These are phyloP conservation scores for Lepidochrysops patricia DNA, from an alignment of 2,888 invertebrate species.

Conservation along the genomic window DNA sequence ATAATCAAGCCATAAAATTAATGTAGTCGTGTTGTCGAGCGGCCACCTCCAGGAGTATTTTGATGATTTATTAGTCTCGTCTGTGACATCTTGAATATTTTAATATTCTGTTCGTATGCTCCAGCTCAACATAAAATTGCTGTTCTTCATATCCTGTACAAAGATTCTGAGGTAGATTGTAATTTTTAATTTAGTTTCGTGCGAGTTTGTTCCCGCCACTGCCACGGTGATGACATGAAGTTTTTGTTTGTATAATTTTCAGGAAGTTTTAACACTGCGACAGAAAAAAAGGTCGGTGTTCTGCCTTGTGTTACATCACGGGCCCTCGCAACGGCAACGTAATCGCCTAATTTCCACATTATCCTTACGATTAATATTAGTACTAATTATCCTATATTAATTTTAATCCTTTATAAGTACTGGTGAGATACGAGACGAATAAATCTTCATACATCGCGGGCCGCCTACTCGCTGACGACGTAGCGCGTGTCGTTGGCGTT, in stretches of 20 bases:
- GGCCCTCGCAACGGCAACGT: neutral
- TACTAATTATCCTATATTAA: neutral
- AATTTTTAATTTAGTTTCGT: neutral
- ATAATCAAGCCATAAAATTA: neutral
- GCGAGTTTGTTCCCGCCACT: neutral
- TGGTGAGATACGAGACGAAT: neutral
- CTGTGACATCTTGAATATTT: neutral
- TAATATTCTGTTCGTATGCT: neutral
- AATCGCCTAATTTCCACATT: neutral
- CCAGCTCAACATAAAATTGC: neutral
- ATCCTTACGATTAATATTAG: neutral
- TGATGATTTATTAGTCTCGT: conserved; percentile 8
- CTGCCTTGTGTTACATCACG: neutral
- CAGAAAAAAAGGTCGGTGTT: neutral
- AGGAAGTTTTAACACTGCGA: neutral
- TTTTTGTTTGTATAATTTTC: neutral
- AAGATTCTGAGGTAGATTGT: neutral
- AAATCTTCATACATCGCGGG: neutral
- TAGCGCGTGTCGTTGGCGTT: conserved; percentile 46
- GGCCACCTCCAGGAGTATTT: neutral
- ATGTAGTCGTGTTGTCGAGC: neutral
- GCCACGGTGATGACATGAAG: neutral
- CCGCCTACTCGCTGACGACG: conserved; percentile 1
- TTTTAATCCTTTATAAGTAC: neutral
- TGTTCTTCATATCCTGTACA: neutral